Percentiles rank a stretch among this genome's conserved stretches.
Evolutionary conservation across 35 echinoderm and acorn worm species (phyloP).

Genomic region (Holothuria glaberrima): DNA sequence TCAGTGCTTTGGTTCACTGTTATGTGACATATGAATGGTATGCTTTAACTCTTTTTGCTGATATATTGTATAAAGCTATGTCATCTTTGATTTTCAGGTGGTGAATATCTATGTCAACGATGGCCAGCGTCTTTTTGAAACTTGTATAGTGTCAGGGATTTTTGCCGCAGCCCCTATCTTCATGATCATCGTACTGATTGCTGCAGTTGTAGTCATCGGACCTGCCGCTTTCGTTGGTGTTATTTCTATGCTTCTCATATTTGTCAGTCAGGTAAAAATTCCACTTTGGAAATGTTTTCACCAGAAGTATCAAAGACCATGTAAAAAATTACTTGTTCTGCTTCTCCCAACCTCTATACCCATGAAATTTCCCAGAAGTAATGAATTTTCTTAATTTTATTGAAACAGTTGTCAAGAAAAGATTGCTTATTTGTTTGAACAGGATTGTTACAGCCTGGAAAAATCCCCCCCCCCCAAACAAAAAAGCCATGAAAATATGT

Average conservation of each 20-base stretch:
- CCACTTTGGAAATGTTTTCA: too few relatives aligned
- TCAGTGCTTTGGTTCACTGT: not conserved
- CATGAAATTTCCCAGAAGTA: too few relatives aligned
- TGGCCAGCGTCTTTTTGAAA: slow-evolving; percentile 69
- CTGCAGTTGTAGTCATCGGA: slow-evolving; percentile 48
- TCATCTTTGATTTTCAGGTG: slow-evolving; percentile 35
- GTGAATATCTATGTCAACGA: slow-evolving; percentile 82
- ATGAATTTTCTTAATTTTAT: too few relatives aligned
- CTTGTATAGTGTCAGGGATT: slow-evolving; percentile 50
- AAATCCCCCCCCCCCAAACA: too few relatives aligned
- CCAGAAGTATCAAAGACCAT: too few relatives aligned
- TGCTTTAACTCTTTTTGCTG: not conserved
- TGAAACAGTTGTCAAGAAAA: too few relatives aligned
- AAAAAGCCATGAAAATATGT: too few relatives aligned
- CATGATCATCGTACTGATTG: slow-evolving; percentile 58
- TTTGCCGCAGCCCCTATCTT: slow-evolving; percentile 49
- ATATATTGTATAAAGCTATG: not conserved
- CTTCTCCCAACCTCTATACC: too few relatives aligned
- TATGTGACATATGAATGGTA: not conserved
- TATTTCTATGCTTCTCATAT: slow-evolving; percentile 59
- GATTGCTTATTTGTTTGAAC: too few relatives aligned
- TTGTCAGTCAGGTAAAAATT: slow-evolving; percentile 62
- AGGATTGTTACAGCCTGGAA: too few relatives aligned
- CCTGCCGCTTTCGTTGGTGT: slow-evolving; percentile 55
- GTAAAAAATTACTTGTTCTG: too few relatives aligned